Conservation (phyloP, 2,797 vertebrate genomes). For the Danio choprae region DNA sequence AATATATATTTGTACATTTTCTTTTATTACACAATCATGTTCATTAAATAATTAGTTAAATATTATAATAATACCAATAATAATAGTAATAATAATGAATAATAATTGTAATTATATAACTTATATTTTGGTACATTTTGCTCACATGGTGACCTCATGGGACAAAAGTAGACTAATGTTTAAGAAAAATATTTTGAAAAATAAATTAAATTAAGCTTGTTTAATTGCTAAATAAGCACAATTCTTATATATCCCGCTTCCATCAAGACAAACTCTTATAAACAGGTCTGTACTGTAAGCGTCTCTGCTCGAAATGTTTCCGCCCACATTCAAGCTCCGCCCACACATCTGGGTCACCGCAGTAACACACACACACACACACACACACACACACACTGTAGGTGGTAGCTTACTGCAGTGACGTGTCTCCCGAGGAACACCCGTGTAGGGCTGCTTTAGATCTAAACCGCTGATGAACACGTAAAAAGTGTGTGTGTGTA, state of each 20-base stretch:
- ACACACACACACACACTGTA: slow-evolving; percentile 54
- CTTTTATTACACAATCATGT: no score
- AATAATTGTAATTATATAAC: no score
- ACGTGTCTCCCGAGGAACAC: slow-evolving; percentile 60
- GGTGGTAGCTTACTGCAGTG: slow-evolving; percentile 61
- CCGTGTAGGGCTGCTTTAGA: slow-evolving; percentile 5
- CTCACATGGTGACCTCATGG: no score
- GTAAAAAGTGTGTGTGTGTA: slow-evolving; percentile 72
- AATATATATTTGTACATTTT: no score
- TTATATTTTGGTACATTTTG: no score
- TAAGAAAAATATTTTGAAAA: no score
- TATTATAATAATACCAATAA: no score
- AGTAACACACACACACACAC: slow-evolving; percentile 61
- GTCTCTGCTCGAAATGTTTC: slow-evolving; percentile 61
- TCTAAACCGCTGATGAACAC: slow-evolving; percentile 90
- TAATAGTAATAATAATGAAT: no score
- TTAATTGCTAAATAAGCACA: background rate
- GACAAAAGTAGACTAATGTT: no score
- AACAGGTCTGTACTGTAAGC: background rate
- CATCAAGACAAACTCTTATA: background rate
- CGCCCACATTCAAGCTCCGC: slow-evolving; percentile 67
- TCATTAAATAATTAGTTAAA: no score
- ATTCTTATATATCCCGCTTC: background rate
- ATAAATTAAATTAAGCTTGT: no score
- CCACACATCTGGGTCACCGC: slow-evolving; percentile 75